Conservation (phyloP, 2,888 invertebrate species). For the Drosophila setosimentum region DNA sequence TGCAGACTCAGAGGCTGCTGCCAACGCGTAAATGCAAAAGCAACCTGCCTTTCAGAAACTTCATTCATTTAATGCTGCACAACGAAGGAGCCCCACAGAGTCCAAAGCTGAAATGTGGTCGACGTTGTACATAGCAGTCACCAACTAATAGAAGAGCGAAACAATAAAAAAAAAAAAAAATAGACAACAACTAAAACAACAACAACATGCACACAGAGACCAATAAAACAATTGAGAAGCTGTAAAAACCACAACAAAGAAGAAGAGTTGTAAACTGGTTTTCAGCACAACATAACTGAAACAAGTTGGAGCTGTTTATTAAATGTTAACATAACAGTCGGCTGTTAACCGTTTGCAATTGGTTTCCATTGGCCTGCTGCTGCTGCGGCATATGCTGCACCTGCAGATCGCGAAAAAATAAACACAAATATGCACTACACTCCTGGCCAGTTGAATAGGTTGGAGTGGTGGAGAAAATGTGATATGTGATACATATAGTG, state of each 20-base stretch:
- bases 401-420: conserved; percentile 65
- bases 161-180: conserved; percentile 43
- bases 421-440: conserved; percentile 48
- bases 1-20: conserved; percentile 37
- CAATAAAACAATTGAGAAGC: conserved; percentile 66
- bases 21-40: conserved; percentile 69
- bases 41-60: conserved; percentile 72
- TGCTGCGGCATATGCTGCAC: conserved; percentile 54
- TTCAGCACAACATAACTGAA: conserved; percentile 60
- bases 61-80: conserved; percentile 73
- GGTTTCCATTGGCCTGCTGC: conserved; percentile 38
- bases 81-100: conserved; percentile 32
- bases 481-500: too few relatives aligned
- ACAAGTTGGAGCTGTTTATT: conserved; percentile 64
- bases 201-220: conserved; percentile 38
- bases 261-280: conserved; percentile 65
- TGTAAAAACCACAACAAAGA: conserved; percentile 62
- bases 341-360: conserved; percentile 64
- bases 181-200: conserved; percentile 19
- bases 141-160: conserved; percentile 27
- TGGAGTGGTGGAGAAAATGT: background rate
- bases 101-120: conserved; percentile 40
- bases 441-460: conserved; percentile 25
- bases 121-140: conserved; percentile 22
- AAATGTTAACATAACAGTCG: conserved; percentile 60